These are phyloP conservation scores for Heliocidaris erythrogramma DNA, from an alignment of 35 echinoderm and acorn worm genomes.

Conservation along the genomic window DNA sequence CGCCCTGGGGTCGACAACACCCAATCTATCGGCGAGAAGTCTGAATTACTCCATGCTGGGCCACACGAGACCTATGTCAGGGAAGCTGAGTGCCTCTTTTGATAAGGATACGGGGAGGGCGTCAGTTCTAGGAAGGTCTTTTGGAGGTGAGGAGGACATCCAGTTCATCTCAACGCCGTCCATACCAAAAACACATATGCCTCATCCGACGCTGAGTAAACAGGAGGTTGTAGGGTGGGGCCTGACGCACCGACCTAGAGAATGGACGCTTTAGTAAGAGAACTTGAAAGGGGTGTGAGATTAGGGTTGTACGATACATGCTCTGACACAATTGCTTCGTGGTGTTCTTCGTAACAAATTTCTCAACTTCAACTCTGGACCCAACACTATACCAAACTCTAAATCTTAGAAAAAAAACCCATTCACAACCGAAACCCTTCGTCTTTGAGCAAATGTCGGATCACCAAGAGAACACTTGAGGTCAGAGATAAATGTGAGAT, in stretches of 20 bases:
- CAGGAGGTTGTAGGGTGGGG: slow-evolving; percentile 80
- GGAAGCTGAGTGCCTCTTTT: slow-evolving; percentile 59
- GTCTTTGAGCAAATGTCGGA: no score
- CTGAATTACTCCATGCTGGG: slow-evolving; percentile 42
- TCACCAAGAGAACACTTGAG: no score
- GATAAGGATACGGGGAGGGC: slow-evolving; percentile 45
- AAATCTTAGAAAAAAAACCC: no score
- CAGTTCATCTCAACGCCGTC: slow-evolving; percentile 80
- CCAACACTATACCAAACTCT: no score
- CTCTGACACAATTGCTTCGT: no score
- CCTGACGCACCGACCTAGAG: slow-evolving; percentile 64
- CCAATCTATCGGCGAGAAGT: slow-evolving; percentile 22
- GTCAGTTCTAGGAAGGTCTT: slow-evolving; percentile 51
- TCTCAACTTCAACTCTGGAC: no score
- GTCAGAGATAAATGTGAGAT: no score
- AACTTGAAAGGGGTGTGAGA: no score
- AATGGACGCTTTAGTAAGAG: slow-evolving; percentile 75
- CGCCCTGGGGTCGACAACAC: slow-evolving; percentile 38
- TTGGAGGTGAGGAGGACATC: slow-evolving; percentile 50
- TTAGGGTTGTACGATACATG: no score
- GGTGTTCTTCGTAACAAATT: no score
- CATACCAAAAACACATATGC: slow-evolving; percentile 86
- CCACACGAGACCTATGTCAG: slow-evolving; percentile 37
- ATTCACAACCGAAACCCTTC: no score
- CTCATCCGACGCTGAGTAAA: slow-evolving; percentile 42